phyloP scores from a whole-genome alignment of 23 tunicate species.

The Trididemnum clinides region DNA sequence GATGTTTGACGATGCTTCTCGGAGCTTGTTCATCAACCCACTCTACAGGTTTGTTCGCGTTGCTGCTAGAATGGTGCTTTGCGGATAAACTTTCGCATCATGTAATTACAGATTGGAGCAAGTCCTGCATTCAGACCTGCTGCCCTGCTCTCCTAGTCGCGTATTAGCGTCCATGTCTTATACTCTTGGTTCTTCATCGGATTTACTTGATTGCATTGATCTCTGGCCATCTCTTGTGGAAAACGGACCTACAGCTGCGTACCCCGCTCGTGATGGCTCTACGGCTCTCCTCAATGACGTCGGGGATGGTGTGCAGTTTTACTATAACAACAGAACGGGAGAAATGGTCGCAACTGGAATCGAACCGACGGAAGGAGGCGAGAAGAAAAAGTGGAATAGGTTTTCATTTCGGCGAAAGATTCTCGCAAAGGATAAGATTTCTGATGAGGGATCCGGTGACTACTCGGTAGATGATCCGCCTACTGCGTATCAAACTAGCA shows the following conservation, averaged over 20 bases:
- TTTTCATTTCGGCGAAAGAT: constrained; percentile 54
- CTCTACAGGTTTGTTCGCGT: constrained; percentile 65
- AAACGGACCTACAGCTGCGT: neutral
- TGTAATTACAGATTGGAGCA: too few species aligned
- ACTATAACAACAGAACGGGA: constrained; percentile 36
- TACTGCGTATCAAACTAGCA: too few species aligned
- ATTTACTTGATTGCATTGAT: neutral
- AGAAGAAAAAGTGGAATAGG: constrained; percentile 31
- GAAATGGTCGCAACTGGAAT: neutral
- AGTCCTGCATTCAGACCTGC: too few species aligned
- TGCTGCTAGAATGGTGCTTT: too few species aligned
- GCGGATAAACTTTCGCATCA: too few species aligned
- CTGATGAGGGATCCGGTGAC: neutral
- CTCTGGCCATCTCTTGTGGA: neutral
- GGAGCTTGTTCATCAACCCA: constrained; percentile 70
- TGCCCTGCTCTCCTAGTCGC: too few species aligned
- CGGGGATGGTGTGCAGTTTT: neutral
- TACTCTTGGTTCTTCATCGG: neutral
- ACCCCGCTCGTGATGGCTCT: too few species aligned
- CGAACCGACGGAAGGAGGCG: neutral
- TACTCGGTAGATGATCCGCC: neutral
- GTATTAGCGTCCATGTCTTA: neutral
- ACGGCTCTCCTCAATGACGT: neutral
- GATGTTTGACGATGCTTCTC: constrained; percentile 46
- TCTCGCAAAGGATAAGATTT: neutral